Evolutionary conservation across 2,888 invertebrate species (phyloP), one percentile per base, ranked within the genome.

Genomic region (Diloba caeruleocephala): DNA sequence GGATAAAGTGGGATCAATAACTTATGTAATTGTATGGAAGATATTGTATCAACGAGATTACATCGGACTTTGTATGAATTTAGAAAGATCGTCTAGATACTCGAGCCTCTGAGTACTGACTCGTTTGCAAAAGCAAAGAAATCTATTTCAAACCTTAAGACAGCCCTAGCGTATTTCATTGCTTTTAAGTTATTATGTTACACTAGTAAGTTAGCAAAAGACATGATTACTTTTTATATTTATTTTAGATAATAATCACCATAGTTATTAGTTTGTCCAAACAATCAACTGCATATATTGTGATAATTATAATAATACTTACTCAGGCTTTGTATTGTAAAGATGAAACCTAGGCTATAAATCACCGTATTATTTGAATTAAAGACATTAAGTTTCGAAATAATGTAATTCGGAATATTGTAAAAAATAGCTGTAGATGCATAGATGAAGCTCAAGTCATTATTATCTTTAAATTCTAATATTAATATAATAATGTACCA

Each of bases 121-220:
- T 44, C 50, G 37, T 39, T 38, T 25, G 56, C 42, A 43, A 52
- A 59, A 56, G 41, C 46, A 57, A 70, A 77, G 84, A 88, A 90
- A 89, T 85, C 89, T 90, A 90, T 91, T 90, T 91, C 90, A 89
- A 89, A 87, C 84, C 89, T 87, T 79, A 80, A 84, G 78, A 84
- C 82, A 85, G 87, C 89, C 84, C 85, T 90, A 76, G 81, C 78
- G 76, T 78, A 82, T 69, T 71, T 34, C 71, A 79, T 79, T 81
- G 81, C 79, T 81, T 79, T 79, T 85, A 85, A 82, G 74, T 81
- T 81, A 66, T 76, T 76, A 71, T 33, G n/a, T 21, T 21, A 21
- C 21, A 21, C 21, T 74, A 76, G 52, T 79, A 83, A 80, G 77
- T 77, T 81, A 81, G 77, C 74, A 82, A 81, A 87, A 88, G 81